Percentiles rank a stretch among this genome's conserved stretches.
Conservation (phyloP, 2,888 invertebrate genomes). For the Chalcis sispes region DNA sequence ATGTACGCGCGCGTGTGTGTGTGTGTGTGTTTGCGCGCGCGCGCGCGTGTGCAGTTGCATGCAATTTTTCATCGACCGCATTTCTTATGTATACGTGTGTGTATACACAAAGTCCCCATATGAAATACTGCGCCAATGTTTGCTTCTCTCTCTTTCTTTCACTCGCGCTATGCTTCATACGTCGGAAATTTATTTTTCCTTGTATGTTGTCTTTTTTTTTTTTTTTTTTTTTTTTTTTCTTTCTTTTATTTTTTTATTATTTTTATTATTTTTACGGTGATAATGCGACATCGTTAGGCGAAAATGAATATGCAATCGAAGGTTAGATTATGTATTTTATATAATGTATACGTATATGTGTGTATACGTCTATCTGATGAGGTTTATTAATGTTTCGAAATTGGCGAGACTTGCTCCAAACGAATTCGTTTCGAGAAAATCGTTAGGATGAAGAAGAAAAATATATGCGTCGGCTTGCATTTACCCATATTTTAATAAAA, state of each 20-base stretch:
- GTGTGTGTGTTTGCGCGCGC: too few relatives aligned
- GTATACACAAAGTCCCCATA: too few relatives aligned
- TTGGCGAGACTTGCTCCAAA: too few relatives aligned
- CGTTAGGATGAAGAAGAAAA: too few relatives aligned
- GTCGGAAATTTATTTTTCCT: constrained; percentile 23
- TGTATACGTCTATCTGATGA: constrained; percentile 8
- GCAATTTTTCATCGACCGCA: constrained; percentile 47
- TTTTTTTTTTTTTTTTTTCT: neutral
- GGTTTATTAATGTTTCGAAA: constrained; percentile 18
- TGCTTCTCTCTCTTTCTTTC: too few relatives aligned
- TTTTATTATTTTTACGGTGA: neutral
- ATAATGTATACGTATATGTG: neutral
- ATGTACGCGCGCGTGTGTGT: too few relatives aligned
- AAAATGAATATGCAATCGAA: constrained; percentile 19
- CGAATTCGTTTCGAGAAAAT: too few relatives aligned
- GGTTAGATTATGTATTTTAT: neutral
- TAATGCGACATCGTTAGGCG: constrained; percentile 11
- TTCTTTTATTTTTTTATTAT: neutral
- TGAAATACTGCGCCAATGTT: too few relatives aligned
- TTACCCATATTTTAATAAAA: too few relatives aligned
- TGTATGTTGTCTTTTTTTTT: neutral
- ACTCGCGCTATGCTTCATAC: neutral
- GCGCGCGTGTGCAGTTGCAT: neutral
- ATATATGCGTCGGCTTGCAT: too few relatives aligned
- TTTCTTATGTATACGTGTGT: too few relatives aligned